Evolutionary conservation across 2,113 vertebrate species (phyloP), one percentile per base, ranked within the genome.

Genomic region (Scomber japonicus): DNA sequence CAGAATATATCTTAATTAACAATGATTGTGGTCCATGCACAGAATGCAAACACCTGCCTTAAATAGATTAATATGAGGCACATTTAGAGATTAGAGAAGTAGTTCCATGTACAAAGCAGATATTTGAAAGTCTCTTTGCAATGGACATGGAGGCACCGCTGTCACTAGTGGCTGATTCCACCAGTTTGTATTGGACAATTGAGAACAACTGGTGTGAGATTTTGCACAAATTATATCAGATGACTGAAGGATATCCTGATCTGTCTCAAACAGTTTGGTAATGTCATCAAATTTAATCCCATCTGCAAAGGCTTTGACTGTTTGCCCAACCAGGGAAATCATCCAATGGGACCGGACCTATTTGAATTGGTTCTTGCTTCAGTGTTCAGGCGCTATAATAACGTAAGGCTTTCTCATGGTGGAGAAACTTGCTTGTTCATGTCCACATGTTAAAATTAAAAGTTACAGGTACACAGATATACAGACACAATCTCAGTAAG

Each of bases 401-500:
- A 15, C 15, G 45, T 14, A 62, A 35, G 65, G 10, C 31, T 53
- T 46, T 46, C 19, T 21, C 46, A 60, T 19, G 21, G 19, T 57
- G 3, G 9, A 62, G 13, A 71, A 71, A 77, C 44, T 35, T 60
- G 31, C 24, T 75, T 75, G 59, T 71, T 75, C 31, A 76, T 64
- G 11, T 62, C 40, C 7, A 45, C 6, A 5, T 75, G 49, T 84
- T 80, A 69, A 86, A 78, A 75, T 44, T 56, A 45, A 14, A 84
- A 78, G 55, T 67, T 81, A 50, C 48, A 40, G 35, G 1, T 9
- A 75, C n/a, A 82, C 27, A 75, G 56, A 87, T 84, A 80, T 82
- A 81, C 80, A 56, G 73, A 67, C 59, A 72, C 65, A 83, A 70
- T 83, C 71, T 86, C 75, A 57, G 68, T 8, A 21, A 50, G 50